A percentile compares a stretch with the other conserved stretches of the same genome.
These are phyloP conservation scores for Orthosia gothica DNA, from an alignment of 2,888 invertebrate species.

Conservation along the genomic window DNA sequence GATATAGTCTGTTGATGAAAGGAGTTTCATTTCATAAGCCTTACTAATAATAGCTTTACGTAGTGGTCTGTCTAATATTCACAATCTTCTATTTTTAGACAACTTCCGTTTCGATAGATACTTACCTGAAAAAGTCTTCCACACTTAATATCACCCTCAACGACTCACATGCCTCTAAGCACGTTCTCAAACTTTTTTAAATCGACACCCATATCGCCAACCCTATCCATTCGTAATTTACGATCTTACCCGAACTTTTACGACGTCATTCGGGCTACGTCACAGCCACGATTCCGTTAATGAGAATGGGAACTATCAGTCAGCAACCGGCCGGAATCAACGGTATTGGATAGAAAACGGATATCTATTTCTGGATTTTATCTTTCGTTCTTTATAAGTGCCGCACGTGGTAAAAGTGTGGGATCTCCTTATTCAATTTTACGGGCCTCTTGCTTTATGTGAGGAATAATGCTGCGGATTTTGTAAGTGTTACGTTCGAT, in stretches of 20 bases:
- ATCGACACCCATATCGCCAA: slow-evolving; percentile 70
- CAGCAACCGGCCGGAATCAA: slow-evolving; percentile 80
- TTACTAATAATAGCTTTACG: not conserved
- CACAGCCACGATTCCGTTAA: slow-evolving; percentile 76
- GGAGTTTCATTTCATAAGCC: too few relatives aligned
- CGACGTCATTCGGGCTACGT: slow-evolving; percentile 72
- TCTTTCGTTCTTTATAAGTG: slow-evolving; percentile 53
- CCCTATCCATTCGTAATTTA: slow-evolving; percentile 76
- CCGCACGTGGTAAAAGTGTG: slow-evolving; percentile 36
- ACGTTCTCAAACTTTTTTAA: slow-evolving; percentile 68
- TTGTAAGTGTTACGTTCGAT: slow-evolving; percentile 21
- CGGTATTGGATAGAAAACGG: slow-evolving; percentile 81
- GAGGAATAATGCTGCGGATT: slow-evolving; percentile 22
- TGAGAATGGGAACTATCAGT: slow-evolving; percentile 88
- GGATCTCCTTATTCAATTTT: slow-evolving; percentile 45
- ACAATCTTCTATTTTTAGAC: too few relatives aligned
- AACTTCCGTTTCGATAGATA: too few relatives aligned
- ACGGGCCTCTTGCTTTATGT: slow-evolving; percentile 32
- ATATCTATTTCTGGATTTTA: slow-evolving; percentile 84
- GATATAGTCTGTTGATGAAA: not conserved
- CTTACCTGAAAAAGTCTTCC: slow-evolving; percentile 14
- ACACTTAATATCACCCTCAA: slow-evolving; percentile 28
- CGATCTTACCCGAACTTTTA: slow-evolving; percentile 72
- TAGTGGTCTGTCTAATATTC: not conserved
- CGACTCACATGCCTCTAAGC: slow-evolving; percentile 27